Conservation (phyloP, 2,113 vertebrate species). For the Rhagologus leucostigma region DNA sequence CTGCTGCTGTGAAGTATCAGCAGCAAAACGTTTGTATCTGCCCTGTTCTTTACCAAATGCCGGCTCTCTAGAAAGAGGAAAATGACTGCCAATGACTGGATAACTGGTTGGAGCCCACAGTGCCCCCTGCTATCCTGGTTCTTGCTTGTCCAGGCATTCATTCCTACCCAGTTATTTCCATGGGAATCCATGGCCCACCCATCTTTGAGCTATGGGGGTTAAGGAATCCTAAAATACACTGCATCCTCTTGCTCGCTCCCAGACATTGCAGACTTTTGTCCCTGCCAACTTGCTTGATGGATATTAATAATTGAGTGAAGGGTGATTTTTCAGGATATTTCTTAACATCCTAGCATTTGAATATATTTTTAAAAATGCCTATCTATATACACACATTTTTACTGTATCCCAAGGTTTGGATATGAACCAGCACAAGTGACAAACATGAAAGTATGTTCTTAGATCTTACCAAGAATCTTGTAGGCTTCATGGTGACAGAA, state of each 20-base stretch:
- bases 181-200: neutral
- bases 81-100: neutral
- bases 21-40: neutral
- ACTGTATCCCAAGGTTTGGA: neutral
- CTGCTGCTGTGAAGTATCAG: neutral
- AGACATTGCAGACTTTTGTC: neutral
- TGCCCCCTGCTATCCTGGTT: conserved; percentile 18
- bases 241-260: neutral
- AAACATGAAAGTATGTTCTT: neutral
- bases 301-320: neutral
- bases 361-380: neutral
- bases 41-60: neutral
- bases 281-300: neutral
- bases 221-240: neutral
- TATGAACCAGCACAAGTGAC: neutral
- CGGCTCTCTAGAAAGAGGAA: neutral
- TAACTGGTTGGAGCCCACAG: neutral
- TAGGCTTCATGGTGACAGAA: neutral
- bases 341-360: neutral
- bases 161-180: conserved; percentile 6
- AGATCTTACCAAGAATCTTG: neutral
- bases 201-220: neutral
- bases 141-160: neutral
- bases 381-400: neutral
- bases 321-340: neutral